Evolutionary conservation across 2,888 invertebrate species (phyloP).

Genomic region (Ormyrus labotus): DNA sequence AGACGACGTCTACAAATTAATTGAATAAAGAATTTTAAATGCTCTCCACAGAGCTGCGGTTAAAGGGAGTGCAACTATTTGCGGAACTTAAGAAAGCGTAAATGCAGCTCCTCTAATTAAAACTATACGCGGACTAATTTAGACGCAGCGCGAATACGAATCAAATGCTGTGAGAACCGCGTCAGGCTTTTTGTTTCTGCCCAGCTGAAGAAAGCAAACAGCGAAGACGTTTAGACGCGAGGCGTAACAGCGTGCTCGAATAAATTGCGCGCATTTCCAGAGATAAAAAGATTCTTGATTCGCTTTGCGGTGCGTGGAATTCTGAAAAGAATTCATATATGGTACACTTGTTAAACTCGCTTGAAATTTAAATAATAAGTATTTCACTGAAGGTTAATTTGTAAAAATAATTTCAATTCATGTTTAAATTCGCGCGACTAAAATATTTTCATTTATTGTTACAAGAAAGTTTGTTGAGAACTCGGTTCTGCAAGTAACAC

Average conservation of each 20-base stretch:
- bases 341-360: background rate
- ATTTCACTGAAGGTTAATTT: background rate
- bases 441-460: too few species aligned
- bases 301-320: too few species aligned
- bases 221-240: conserved; percentile 8
- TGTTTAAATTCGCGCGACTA: too few species aligned
- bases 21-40: too few species aligned
- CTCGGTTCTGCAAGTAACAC: too few species aligned
- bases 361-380: background rate
- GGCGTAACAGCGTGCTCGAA: background rate
- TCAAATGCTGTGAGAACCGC: background rate
- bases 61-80: background rate
- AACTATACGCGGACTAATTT: conserved; percentile 12
- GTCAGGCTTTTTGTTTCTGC: conserved; percentile 15
- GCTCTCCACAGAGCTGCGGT: too few species aligned
- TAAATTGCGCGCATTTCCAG: conserved; percentile 14
- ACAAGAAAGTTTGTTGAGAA: too few species aligned
- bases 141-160: conserved; percentile 11
- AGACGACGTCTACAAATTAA: too few species aligned
- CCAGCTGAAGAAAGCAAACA: conserved; percentile 19
- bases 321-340: background rate
- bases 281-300: too few species aligned
- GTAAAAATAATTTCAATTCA: background rate
- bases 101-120: conserved; percentile 25
- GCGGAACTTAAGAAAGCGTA: conserved; percentile 32